A percentile compares a stretch with the other conserved stretches of the same genome.
Conservation (phyloP, 92 coral and sea anemone species). For the Palythoa grandis region DNA sequence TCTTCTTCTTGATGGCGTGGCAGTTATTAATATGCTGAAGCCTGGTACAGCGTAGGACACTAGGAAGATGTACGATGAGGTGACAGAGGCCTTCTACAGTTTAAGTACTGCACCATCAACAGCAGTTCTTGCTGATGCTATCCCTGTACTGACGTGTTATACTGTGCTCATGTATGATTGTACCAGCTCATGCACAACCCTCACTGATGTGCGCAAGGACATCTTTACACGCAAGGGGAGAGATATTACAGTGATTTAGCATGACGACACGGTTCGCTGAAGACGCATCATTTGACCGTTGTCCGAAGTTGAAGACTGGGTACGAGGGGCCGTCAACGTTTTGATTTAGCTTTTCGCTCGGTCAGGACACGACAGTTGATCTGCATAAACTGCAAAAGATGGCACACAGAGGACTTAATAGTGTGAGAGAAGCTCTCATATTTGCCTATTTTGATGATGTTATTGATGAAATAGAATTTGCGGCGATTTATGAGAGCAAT, state of each 20-base stretch:
- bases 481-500: neutral
- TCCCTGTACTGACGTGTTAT: too few relatives aligned
- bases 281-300: slow-evolving; percentile 17
- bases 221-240: too few relatives aligned
- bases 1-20: slow-evolving; percentile 69
- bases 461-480: neutral
- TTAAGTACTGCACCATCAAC: too few relatives aligned
- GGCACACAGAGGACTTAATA: neutral
- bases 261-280: slow-evolving; percentile 10
- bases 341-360: slow-evolving; percentile 19
- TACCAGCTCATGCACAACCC: too few relatives aligned
- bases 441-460: slow-evolving; percentile 3
- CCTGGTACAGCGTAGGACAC: too few relatives aligned
- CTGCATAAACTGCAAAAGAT: neutral
- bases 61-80: too few relatives aligned
- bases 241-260: slow-evolving; percentile 1
- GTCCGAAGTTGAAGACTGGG: slow-evolving; percentile 12
- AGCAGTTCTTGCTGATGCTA: too few relatives aligned
- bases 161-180: too few relatives aligned
- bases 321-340: slow-evolving; percentile 7
- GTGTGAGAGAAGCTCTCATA: slow-evolving; percentile 24
- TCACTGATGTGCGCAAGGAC: too few relatives aligned
- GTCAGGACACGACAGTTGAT: slow-evolving; percentile 13
- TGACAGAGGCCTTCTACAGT: too few relatives aligned
- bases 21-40: slow-evolving; percentile 70